Conservation (phyloP, 2,113 vertebrate genomes). For the Protobothrops flavoviridis region DNA sequence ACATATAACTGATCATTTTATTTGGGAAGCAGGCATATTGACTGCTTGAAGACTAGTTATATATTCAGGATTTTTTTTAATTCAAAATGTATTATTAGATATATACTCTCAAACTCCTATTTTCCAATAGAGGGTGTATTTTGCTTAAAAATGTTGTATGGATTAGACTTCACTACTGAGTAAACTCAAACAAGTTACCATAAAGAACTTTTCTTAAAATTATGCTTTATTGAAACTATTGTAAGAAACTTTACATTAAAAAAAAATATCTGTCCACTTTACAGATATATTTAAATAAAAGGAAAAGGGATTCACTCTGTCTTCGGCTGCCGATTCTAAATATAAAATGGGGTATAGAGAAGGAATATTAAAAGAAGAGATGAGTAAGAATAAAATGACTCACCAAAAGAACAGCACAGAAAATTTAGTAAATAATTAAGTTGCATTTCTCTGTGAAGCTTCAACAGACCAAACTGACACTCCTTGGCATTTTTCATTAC, state of each 20-base stretch:
- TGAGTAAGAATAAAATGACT: neutral
- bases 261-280: neutral
- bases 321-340: neutral
- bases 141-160: neutral
- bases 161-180: conserved; percentile 15
- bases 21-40: neutral
- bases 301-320: neutral
- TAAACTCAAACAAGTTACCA: neutral
- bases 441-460: neutral
- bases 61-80: conserved; percentile 41
- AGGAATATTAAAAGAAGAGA: neutral
- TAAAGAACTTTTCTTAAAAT: neutral
- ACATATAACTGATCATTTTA: neutral
- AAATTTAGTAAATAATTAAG: neutral
- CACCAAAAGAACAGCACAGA: neutral
- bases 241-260: neutral
- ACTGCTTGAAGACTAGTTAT: conserved; percentile 36
- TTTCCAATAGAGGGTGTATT: conserved; percentile 45
- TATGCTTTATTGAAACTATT: neutral
- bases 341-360: neutral
- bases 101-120: conserved; percentile 28
- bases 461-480: neutral
- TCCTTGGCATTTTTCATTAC: neutral
- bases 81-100: conserved; percentile 38
- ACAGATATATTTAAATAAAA: neutral